Conservation (phyloP, 2,888 invertebrate genomes). For the Cyrtodaria siliqua region DNA sequence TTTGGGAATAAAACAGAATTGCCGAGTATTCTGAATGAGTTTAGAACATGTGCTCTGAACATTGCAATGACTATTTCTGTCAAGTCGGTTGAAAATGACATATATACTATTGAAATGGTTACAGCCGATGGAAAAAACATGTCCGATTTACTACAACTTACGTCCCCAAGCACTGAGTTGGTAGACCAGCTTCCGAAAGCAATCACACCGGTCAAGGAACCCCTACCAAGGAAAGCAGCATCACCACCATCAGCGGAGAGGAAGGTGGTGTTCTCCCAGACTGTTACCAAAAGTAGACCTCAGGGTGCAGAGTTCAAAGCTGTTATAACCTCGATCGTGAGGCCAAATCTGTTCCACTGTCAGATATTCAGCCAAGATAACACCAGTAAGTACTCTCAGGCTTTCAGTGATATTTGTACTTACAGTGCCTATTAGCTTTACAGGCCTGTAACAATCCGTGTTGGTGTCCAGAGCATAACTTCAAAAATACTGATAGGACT, state of each 20-base stretch:
- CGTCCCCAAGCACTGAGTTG: constrained; percentile 28
- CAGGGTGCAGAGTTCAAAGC: constrained; percentile 32
- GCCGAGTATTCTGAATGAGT: constrained; percentile 21
- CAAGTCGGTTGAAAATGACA: constrained; percentile 26
- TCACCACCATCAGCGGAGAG: constrained; percentile 47
- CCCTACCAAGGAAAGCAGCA: constrained; percentile 34
- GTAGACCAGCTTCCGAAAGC: constrained; percentile 44
- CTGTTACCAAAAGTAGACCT: constrained; percentile 44
- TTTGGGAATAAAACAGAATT: constrained; percentile 27
- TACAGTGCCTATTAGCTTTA: no score
- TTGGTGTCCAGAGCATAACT: no score
- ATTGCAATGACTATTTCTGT: constrained; percentile 36
- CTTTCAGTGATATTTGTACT: no score
- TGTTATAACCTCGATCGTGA: constrained; percentile 59
- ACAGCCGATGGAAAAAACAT: constrained; percentile 48
- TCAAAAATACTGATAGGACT: no score
- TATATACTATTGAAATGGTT: constrained; percentile 57
- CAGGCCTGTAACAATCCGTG: no score
- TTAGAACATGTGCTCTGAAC: constrained; percentile 21
- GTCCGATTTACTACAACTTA: constrained; percentile 17
- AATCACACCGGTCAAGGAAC: constrained; percentile 19
- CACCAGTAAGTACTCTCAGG: constrained; percentile 29
- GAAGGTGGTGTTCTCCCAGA: constrained; percentile 48
- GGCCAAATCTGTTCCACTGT: constrained; percentile 65
- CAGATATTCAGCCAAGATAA: constrained; percentile 48